These are phyloP conservation scores for Callyntrura sp. DNA, from an alignment of 2,888 invertebrate genomes.

Conservation along the genomic window DNA sequence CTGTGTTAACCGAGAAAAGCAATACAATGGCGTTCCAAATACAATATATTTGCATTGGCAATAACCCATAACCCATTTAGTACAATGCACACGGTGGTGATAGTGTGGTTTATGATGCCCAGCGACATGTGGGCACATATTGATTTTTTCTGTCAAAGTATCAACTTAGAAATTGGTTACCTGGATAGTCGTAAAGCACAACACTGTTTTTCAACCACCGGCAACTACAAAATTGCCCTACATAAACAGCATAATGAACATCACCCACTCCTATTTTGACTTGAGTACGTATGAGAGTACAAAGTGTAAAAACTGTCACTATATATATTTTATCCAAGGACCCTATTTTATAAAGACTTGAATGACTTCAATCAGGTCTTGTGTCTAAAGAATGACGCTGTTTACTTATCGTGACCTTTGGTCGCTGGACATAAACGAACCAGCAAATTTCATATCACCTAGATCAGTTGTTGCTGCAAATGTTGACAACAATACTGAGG, in stretches of 20 bases:
- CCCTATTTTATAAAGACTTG: neutral
- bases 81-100: too few relatives aligned
- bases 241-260: neutral
- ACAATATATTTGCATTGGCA: constrained; percentile 51
- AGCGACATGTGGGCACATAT: constrained; percentile 59
- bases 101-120: neutral
- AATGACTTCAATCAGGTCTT: neutral
- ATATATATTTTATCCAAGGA: neutral
- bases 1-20: too few relatives aligned
- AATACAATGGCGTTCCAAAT: too few relatives aligned
- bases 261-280: neutral
- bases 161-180: constrained; percentile 56
- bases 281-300: neutral
- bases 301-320: neutral
- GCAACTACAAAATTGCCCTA: constrained; percentile 47
- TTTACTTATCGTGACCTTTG: constrained; percentile 97
- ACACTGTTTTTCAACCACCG: constrained; percentile 55
- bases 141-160: constrained; percentile 58
- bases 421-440: constrained; percentile 86
- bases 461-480: constrained; percentile 86
- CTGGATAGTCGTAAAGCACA: constrained; percentile 40
- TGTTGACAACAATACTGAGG: constrained; percentile 85
- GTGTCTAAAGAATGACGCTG: constrained; percentile 91
- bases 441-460: constrained; percentile 87
- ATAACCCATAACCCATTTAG: neutral